phyloP scores from a whole-genome alignment of 2,888 invertebrate genomes.

The Pterostichus madidus region DNA sequence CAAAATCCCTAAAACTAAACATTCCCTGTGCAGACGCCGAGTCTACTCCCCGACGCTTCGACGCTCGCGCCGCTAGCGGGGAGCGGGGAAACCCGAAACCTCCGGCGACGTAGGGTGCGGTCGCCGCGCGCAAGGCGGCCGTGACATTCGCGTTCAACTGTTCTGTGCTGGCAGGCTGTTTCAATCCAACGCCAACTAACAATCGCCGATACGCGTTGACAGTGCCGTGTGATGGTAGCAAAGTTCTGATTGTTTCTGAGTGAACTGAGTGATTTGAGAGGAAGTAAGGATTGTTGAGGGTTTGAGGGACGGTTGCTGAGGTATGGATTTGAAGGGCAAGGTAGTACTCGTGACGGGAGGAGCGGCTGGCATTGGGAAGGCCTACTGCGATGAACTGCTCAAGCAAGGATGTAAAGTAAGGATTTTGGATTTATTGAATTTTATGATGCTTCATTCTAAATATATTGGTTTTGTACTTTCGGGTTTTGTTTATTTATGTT shows the following conservation, averaged over 20 bases:
- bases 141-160: conserved; percentile 57
- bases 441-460: not conserved
- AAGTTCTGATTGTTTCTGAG: conserved; percentile 1
- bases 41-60: not conserved
- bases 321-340: conserved; percentile 87
- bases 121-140: conserved; percentile 24
- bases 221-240: conserved; percentile 24
- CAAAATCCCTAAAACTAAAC: conserved; percentile 4
- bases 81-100: conserved; percentile 1
- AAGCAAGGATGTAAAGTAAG: conserved; percentile 87
- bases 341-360: conserved; percentile 87
- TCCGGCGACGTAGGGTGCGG: conserved; percentile 20
- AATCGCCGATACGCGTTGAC: not conserved
- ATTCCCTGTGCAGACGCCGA: not conserved
- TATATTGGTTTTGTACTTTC: not conserved
- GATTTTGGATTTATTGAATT: conserved; percentile 31
- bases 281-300: not conserved
- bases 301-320: not conserved
- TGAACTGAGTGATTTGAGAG: not conserved
- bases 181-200: not conserved
- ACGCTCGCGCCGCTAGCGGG: not conserved
- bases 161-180: conserved; percentile 18
- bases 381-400: conserved; percentile 86
- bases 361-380: conserved; percentile 86
- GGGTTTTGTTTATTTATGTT: conserved; percentile 21